Percentiles rank a stretch among this genome's conserved stretches.
These are phyloP conservation scores for Gonocerus acuteangulatus DNA, from an alignment of 2,888 invertebrate genomes.

Conservation along the genomic window DNA sequence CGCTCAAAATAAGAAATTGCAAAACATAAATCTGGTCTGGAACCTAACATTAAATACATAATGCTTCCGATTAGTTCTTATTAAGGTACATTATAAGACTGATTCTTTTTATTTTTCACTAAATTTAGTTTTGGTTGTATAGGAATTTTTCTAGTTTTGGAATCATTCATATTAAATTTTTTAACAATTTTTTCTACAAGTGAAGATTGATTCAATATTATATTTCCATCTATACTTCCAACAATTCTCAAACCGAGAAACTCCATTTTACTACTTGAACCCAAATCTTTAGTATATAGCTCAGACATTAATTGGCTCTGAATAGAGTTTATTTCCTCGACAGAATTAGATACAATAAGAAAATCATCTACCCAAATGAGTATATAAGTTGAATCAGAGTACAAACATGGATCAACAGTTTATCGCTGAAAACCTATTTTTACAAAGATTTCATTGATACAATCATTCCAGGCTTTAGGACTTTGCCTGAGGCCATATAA, in stretches of 20 bases:
- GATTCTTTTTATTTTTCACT: background rate
- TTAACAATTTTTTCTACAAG: conserved; percentile 20
- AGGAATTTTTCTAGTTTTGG: conserved; percentile 10
- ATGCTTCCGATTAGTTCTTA: conserved; percentile 16
- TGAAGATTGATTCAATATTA: conserved; percentile 12
- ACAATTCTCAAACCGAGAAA: conserved; percentile 22
- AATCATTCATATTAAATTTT: conserved; percentile 17
- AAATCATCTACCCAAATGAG: conserved; percentile 25
- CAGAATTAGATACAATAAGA: conserved; percentile 8
- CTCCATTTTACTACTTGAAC: background rate
- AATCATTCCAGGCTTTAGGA: conserved; percentile 21
- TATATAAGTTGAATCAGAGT: conserved; percentile 2
- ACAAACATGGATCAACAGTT: too few species aligned
- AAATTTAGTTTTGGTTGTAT: conserved; percentile 21
- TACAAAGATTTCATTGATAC: conserved; percentile 8
- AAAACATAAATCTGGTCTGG: conserved; percentile 24
- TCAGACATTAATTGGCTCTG: background rate
- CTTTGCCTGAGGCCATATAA: conserved; percentile 24
- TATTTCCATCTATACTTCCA: conserved; percentile 2
- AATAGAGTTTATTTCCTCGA: background rate
- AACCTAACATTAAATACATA: conserved; percentile 21
- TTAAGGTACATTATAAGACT: background rate
- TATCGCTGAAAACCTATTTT: conserved; percentile 8
- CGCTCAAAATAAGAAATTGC: conserved; percentile 18
- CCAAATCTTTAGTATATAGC: conserved; percentile 11